Evolutionary conservation across 2,797 vertebrate species (phyloP), one percentile per base, ranked within the genome.

Genomic region (Arnoldichthys spilopterus): DNA sequence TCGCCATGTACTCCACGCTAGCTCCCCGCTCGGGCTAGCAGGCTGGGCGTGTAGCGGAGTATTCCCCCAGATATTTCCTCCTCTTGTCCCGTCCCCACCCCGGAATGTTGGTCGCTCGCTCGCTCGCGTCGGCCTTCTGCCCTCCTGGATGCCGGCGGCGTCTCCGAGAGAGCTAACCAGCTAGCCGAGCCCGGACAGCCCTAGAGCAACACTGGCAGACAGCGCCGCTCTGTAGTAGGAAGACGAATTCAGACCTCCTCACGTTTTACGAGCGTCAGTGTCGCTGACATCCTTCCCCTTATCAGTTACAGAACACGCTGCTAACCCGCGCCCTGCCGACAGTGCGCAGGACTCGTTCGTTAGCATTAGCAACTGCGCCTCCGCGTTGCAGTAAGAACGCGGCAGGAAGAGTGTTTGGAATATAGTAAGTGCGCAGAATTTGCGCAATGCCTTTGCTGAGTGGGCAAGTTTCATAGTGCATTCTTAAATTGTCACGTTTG

Each of bases 81-180:
- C 49, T 20, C 16, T 11, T 13, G 15, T 45, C 56, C 77, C 45
- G 53, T 79, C 63, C 62, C 32, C 77, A 73, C 71, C 63, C 71
- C 13, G 63, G 13, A 45, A 2, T 22, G 58, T 66, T n/a, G n/a
- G n/a, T n/a, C n/a, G n/a, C n/a, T n/a, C n/a, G n/a, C n/a, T 63
- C 32, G 26, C 43, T 18, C 13, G 22, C 4, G 13, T 1, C 72
- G 43, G 24, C 62, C 37, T 45, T 30, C 37, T 26, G 40, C 16
- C 12, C 28, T 15, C 12, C 28, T 15, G n/a, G 4, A 61, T 1
- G 61, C 22, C 45, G n/a, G 13, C 54, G 40, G 20, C 54, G 4
- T 8, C 40, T 4, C 47, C 59, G 30, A 47, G 34, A 32, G 30
- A 47, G 40, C 43, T 73, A 71, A 51, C 32, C 49, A 56, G 26